phyloP scores from a whole-genome alignment of 2,888 invertebrate genomes.

The Callyntrura sp. region DNA sequence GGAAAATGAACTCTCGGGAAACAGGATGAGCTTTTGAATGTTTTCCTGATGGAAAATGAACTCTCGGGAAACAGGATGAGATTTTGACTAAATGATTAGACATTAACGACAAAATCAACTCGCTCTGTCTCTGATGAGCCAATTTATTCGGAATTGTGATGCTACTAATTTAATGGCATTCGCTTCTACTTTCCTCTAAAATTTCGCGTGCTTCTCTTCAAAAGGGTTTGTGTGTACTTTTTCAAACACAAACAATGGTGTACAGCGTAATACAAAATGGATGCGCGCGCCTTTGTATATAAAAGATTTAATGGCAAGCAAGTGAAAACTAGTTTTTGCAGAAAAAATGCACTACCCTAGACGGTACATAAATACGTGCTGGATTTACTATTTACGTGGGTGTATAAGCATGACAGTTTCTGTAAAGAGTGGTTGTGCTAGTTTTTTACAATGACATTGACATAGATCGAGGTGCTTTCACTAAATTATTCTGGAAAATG shows the following conservation, averaged over 20 bases:
- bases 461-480: too few relatives aligned
- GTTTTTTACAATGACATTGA: not conserved
- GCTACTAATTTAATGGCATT: constrained; percentile 44
- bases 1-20: constrained; percentile 21
- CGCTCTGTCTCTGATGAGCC: not conserved
- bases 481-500: too few relatives aligned
- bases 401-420: constrained; percentile 2
- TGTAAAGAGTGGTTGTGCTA: constrained; percentile 21
- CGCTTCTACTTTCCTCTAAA: not conserved
- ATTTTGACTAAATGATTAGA: constrained; percentile 8
- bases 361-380: not conserved
- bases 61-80: not conserved
- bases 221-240: constrained; percentile 51
- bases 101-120: not conserved
- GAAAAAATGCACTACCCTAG: not conserved
- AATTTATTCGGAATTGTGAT: not conserved
- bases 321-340: constrained; percentile 11
- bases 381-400: too few relatives aligned
- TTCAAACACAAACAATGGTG: not conserved
- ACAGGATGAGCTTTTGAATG: constrained; percentile 39
- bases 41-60: constrained; percentile 37
- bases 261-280: constrained; percentile 35
- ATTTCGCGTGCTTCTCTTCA: not conserved
- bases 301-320: not conserved
- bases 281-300: constrained; percentile 31